phyloP scores from a whole-genome alignment of 2,113 vertebrate genomes.

The Chaetorhynchus papuensis region DNA sequence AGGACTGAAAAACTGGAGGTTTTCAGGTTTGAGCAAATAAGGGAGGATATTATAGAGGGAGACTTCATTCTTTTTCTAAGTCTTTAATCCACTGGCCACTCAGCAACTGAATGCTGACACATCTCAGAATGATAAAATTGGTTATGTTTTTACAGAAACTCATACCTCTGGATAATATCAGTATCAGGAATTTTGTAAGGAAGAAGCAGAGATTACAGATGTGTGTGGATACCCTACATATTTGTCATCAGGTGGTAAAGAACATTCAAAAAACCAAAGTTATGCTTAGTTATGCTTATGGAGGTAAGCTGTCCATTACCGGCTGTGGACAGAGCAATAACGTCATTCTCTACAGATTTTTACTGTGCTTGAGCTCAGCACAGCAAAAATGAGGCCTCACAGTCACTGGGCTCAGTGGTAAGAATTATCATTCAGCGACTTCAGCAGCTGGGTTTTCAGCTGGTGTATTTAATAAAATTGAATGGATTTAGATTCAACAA shows the following conservation, averaged over 20 bases:
- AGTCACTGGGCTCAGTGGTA: neutral
- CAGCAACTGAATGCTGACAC: neutral
- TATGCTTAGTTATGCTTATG: neutral
- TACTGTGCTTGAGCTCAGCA: neutral
- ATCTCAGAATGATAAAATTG: neutral
- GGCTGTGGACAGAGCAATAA: neutral
- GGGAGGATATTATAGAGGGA: neutral
- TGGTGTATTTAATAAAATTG: neutral
- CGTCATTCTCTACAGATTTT: neutral
- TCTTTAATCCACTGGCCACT: neutral
- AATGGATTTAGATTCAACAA: neutral
- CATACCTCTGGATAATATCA: neutral
- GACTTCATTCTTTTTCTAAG: neutral
- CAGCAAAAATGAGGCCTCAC: neutral
- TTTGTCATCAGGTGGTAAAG: neutral
- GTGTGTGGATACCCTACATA: neutral
- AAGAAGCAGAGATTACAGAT: neutral
- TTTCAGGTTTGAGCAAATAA: neutral
- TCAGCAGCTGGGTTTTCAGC: neutral
- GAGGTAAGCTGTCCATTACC: neutral
- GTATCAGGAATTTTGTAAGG: neutral
- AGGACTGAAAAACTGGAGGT: neutral
- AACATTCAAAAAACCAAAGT: neutral
- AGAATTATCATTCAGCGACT: neutral
- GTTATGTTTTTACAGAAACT: neutral